Base-by-base conservation (phyloP, 2,888 invertebrate species). In the Leuctra nigra region DNA sequence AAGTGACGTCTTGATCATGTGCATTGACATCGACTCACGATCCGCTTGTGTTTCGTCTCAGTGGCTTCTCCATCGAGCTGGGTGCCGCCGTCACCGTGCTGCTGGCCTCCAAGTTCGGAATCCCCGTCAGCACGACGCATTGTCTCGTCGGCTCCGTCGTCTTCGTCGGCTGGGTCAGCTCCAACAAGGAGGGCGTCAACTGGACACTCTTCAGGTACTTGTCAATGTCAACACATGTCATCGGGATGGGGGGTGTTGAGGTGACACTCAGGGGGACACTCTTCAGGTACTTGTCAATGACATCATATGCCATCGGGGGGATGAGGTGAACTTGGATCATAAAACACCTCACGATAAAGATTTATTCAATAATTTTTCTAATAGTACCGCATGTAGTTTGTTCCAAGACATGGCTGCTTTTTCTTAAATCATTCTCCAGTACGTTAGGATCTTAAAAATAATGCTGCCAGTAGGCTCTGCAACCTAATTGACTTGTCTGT, bases 61-160 rank as follows among this genome's bases (percentile, higher is more conserved):
- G 92, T 62, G 96, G 96, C 41, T 96, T 96, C 71, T 91, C 92
- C 41, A 95, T 96, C 70, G 96, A 96, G 76, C 82, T 99, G 65
- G 98, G 98, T 41, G 88, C 98, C 20, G 98, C 98, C 39, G 81
- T 95, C 65, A 98, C 98, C 44, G 98, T 99, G 61, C 79, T 99
- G 68, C 74, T 96, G 64, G 98, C 98, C 41, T 95, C 95, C 70
- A 99, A 99, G 77, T 84, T 91, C 63, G 98, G 98, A 13, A 80
- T 99, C 67, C 98, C 98, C 22, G 92, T 99, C 67, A 94, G 94
- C 63, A 98, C 98, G 11, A 99, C 98, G 2, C 98, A 99, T 72
- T 99, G 98, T 75, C 99, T 99, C 77, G 97, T 98, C 24, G 98
- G 98, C 58, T 95, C 95, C n/a, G 95, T 99, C 35, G 97, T 99